Evolutionary conservation across 2,113 vertebrate genomes (phyloP).

Genomic region (Boleophthalmus pectinirostris): DNA sequence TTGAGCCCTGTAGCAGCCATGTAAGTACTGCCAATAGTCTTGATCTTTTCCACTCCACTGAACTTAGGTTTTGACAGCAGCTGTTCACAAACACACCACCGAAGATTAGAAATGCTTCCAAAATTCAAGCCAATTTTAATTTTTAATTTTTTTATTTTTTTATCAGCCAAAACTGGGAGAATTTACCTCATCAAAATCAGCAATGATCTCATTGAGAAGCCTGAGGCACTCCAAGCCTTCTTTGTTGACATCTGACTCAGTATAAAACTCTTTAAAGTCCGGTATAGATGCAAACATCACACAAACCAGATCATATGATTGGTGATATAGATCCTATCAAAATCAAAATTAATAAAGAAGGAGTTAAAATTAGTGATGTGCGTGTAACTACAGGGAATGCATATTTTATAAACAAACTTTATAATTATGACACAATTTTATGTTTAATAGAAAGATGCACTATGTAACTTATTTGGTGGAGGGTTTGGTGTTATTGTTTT

Average conservation of each 20-base stretch:
- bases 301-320: conserved; percentile 96
- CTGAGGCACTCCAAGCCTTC: conserved; percentile 95
- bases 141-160: not conserved
- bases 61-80: conserved; percentile 96
- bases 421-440: not conserved
- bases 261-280: conserved; percentile 99
- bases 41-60: conserved; percentile 98
- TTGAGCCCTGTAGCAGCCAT: conserved; percentile 97
- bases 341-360: conserved; percentile 5
- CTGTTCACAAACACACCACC: conserved; percentile 62
- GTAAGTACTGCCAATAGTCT: conserved; percentile 98
- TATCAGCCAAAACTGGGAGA: not conserved
- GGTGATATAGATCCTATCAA: conserved; percentile 93
- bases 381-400: not conserved
- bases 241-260: conserved; percentile 97
- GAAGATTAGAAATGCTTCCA: not conserved
- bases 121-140: not conserved
- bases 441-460: not conserved
- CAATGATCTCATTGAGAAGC: conserved; percentile 96
- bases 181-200: conserved; percentile 96
- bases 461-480: not conserved
- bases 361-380: conserved; percentile 4
- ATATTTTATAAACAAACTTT: not conserved
- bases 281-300: conserved; percentile 99
- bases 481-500: too few species aligned